Base-by-base conservation (phyloP, 2,888 invertebrate species). In the Acanthosepion pharaonis region DNA sequence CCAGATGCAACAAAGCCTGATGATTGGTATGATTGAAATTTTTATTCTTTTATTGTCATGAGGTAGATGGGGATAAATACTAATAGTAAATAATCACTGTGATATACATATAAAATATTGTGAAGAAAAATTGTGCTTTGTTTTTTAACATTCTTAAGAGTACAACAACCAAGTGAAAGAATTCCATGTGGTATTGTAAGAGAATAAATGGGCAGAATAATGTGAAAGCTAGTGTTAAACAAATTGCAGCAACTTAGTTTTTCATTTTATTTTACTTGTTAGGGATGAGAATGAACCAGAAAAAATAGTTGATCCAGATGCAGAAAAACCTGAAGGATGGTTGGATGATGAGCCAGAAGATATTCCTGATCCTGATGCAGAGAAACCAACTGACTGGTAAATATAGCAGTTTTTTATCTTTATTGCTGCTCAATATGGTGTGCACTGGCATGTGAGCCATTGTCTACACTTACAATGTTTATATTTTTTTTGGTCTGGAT, bases 201-300 rank as follows among this genome's bases (percentile, higher is more conserved):
- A 15, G 51, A 51, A 51, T 51, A 15, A 51, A 15, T 51, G 42
- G 42, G 42, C 42, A 42, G 42, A 42, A 42, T 51, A 15, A 51
- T 51, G 15, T 51, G 51, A 51, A 51, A 15, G 51, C 51, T 51
- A 15, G 51, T 51, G 15, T 51, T 15, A 51, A 11, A 51, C 51
- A 51, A 51, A 51, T 51, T 25, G 33, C 1, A 42, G 15, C 18
- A 23, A 28, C 25, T 6, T 92, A 48, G 11, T 25, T 92, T 49
- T 23, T 42, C 49, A 48, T 11, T 51, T 18, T 53, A 94, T 48
- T 64, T 33, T 20, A 51, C 15, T 18, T 20, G 95, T 23, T 95
- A 97, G 98, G 99, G 99, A 99, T 97, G 99, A 99, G 97, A 98
- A 98, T 96, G 99, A 99, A 49, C 99, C 99, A 0, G 98, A 98